These are phyloP conservation scores for Malurus melanocephalus DNA, from an alignment of 2,113 vertebrate genomes.

Conservation along the genomic window DNA sequence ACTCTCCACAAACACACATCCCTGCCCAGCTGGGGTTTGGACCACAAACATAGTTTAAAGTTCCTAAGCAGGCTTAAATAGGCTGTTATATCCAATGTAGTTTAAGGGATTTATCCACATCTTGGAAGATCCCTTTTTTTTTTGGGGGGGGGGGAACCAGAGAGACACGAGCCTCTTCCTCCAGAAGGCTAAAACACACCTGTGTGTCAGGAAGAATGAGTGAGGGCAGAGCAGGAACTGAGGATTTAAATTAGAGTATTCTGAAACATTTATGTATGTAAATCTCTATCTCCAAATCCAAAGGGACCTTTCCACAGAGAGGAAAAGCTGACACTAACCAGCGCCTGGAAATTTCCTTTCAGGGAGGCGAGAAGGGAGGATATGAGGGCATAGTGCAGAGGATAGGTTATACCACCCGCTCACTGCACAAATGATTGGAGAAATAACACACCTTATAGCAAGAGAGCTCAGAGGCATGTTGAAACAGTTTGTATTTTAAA, in stretches of 20 bases:
- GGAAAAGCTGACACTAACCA: neutral
- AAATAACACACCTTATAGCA: slow-evolving; percentile 9
- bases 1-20: neutral
- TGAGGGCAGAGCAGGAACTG: neutral
- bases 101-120: neutral
- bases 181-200: neutral
- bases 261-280: neutral
- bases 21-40: neutral
- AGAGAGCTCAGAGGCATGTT: neutral
- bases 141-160: neutral
- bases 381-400: neutral
- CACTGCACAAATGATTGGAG: neutral
- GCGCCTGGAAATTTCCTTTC: slow-evolving; percentile 23
- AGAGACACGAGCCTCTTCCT: neutral
- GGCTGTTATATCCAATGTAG: neutral
- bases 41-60: neutral
- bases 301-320: slow-evolving; percentile 25
- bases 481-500: slow-evolving; percentile 30
- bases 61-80: neutral
- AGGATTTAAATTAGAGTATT: slow-evolving; percentile 25
- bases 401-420: neutral
- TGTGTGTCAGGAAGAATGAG: neutral
- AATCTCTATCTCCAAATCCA: neutral
- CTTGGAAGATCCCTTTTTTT: neutral
- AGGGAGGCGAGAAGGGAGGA: neutral